Evolutionary conservation across 1,140 invertebrate genomes (phyloP).

Genomic region (Drosophila jambulina): DNA sequence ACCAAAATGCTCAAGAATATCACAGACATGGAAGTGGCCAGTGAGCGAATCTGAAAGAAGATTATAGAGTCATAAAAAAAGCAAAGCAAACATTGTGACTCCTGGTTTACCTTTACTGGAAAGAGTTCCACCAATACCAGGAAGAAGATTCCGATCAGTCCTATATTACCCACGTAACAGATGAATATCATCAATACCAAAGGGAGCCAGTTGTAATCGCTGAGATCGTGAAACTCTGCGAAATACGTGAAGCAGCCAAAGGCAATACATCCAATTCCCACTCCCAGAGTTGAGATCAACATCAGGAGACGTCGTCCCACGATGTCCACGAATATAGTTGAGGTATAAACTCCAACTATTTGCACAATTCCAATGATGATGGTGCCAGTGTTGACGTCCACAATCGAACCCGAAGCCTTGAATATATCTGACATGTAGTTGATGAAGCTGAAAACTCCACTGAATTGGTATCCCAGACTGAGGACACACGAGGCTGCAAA

Average conservation of each 20-base stretch:
- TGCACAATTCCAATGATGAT: slow-evolving; percentile 89
- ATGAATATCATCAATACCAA: slow-evolving; percentile 63
- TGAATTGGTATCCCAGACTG: slow-evolving; percentile 84
- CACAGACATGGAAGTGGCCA: slow-evolving; percentile 68
- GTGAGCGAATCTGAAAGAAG: slow-evolving; percentile 59
- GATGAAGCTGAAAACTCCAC: slow-evolving; percentile 86
- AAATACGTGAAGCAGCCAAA: slow-evolving; percentile 73
- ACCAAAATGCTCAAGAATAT: slow-evolving; percentile 59
- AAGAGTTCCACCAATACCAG: slow-evolving; percentile 76
- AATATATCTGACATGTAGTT: slow-evolving; percentile 89
- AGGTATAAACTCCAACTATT: slow-evolving; percentile 70
- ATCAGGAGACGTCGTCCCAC: slow-evolving; percentile 76
- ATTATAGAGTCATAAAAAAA: not conserved
- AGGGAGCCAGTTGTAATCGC: slow-evolving; percentile 71
- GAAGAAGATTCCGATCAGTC: slow-evolving; percentile 74
- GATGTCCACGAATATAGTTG: slow-evolving; percentile 77
- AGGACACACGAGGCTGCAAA: slow-evolving; percentile 58
- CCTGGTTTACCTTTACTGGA: slow-evolving; percentile 68
- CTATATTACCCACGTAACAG: slow-evolving; percentile 70
- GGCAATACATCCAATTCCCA: slow-evolving; percentile 64
- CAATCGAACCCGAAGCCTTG: slow-evolving; percentile 86
- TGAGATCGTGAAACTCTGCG: slow-evolving; percentile 39
- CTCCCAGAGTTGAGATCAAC: slow-evolving; percentile 75
- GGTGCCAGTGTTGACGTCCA: slow-evolving; percentile 88
- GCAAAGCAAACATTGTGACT: not conserved